Percentiles rank a stretch among this genome's conserved stretches.
Conservation (phyloP, 30 jellyfish, hydroid and myxozoan species). For the Nemopilema nomurai region DNA sequence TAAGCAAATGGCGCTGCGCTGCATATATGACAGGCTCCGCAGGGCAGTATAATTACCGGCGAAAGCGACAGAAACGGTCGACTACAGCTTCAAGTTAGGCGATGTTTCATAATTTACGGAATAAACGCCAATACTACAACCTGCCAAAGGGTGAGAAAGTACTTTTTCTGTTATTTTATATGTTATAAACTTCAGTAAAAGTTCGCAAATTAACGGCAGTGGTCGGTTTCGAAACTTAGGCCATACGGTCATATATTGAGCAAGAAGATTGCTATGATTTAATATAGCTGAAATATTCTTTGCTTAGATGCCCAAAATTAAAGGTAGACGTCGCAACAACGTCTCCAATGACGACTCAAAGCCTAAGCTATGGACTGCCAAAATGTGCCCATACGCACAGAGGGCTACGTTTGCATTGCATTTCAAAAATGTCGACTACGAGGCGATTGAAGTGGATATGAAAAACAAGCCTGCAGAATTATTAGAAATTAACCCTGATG, state of each 20-base stretch:
- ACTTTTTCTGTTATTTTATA: no score
- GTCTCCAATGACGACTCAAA: constrained; percentile 7
- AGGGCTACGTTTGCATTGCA: constrained; percentile 58
- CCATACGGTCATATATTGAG: no score
- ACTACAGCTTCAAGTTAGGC: neutral
- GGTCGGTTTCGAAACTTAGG: no score
- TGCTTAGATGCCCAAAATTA: constrained; percentile 45
- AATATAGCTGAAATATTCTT: neutral
- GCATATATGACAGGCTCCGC: neutral
- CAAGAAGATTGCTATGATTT: no score
- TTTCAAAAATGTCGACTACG: constrained; percentile 59
- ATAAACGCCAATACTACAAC: neutral
- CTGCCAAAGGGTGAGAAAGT: neutral
- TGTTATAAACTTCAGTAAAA: no score
- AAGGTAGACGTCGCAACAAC: constrained; percentile 32
- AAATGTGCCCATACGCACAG: constrained; percentile 73
- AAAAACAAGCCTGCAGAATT: constrained; percentile 58
- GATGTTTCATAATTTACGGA: neutral
- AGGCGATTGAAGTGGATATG: constrained; percentile 48
- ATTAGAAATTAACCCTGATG: constrained; percentile 50
- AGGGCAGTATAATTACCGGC: neutral
- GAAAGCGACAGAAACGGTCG: neutral
- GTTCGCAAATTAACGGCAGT: no score
- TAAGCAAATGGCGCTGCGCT: neutral
- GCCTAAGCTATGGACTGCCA: constrained; percentile 64